Evolutionary conservation across 2,888 invertebrate genomes (phyloP).

Genomic region (Apantesis nais): DNA sequence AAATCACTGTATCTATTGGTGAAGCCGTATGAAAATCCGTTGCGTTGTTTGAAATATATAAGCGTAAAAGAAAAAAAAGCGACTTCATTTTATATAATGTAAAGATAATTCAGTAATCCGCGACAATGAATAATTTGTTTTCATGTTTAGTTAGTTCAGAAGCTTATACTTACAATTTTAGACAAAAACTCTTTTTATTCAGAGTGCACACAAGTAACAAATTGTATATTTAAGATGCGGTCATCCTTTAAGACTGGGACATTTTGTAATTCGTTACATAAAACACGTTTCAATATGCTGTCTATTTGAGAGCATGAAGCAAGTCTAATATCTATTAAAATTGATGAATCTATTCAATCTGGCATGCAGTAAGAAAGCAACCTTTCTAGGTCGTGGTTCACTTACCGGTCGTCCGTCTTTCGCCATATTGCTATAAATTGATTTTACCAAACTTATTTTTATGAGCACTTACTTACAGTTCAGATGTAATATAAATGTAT

Average conservation of each 20-base stretch:
- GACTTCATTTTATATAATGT: too few species aligned
- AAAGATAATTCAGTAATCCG: constrained; percentile 25
- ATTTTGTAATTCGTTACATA: constrained; percentile 44
- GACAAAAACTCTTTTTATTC: not conserved
- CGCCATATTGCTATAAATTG: constrained; percentile 43
- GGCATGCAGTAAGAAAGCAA: constrained; percentile 51
- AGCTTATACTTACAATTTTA: not conserved
- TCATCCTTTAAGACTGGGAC: not conserved
- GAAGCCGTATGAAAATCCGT: too few species aligned
- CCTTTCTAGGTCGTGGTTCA: constrained; percentile 62
- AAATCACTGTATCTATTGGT: too few species aligned
- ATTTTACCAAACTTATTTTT: constrained; percentile 34
- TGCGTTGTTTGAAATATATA: too few species aligned
- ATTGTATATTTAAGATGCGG: too few species aligned
- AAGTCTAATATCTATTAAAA: constrained; percentile 33
- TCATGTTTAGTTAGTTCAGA: not conserved
- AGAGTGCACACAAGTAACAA: too few species aligned
- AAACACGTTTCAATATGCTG: constrained; percentile 31
- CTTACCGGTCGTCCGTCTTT: constrained; percentile 54
- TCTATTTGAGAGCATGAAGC: constrained; percentile 25
- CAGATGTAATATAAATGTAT: not conserved
- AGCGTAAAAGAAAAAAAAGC: too few species aligned
- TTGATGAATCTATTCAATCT: constrained; percentile 39
- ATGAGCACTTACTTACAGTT: not conserved
- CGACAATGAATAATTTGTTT: constrained; percentile 28